Evolutionary conservation across 2,888 invertebrate genomes (phyloP).

Genomic region (Aethes cnicana): DNA sequence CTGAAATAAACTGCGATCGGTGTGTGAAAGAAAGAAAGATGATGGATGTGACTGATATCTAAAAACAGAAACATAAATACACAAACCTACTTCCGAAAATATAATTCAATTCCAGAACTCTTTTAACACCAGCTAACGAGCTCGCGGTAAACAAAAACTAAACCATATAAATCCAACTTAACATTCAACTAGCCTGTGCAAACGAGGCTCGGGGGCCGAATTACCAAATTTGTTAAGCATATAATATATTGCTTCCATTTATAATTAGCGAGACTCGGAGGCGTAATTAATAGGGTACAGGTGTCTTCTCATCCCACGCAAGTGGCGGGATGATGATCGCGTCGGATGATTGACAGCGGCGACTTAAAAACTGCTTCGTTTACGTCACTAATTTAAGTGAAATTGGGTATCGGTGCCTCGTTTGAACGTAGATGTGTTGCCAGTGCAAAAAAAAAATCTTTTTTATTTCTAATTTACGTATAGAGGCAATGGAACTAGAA

Average conservation of each 20-base stretch:
- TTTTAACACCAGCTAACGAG: neutral
- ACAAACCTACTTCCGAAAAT: too few species aligned
- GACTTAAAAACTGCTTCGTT: slow-evolving; percentile 38
- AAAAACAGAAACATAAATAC: too few species aligned
- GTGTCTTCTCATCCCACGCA: slow-evolving; percentile 46
- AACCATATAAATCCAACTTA: slow-evolving; percentile 25
- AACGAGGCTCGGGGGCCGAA: slow-evolving; percentile 46
- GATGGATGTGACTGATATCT: too few species aligned
- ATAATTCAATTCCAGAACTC: neutral
- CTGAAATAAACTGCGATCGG: too few species aligned
- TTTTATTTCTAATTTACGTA: too few species aligned
- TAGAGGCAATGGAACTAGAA: too few species aligned
- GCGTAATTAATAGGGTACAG: slow-evolving; percentile 44
- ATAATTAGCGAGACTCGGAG: slow-evolving; percentile 60
- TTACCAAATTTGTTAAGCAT: slow-evolving; percentile 52
- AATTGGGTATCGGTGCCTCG: slow-evolving; percentile 10
- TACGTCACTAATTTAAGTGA: neutral
- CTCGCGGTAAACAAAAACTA: slow-evolving; percentile 9
- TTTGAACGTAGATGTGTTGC: neutral
- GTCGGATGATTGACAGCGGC: slow-evolving; percentile 46
- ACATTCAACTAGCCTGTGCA: slow-evolving; percentile 30
- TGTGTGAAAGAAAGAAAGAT: too few species aligned
- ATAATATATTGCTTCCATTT: slow-evolving; percentile 57
- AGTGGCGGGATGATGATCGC: slow-evolving; percentile 33
- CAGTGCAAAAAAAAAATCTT: too few species aligned